A percentile compares a stretch with the other conserved stretches of the same genome.
Evolutionary conservation across 2,113 vertebrate species (phyloP).

Genomic region (Oxygymnocypris stewartii): DNA sequence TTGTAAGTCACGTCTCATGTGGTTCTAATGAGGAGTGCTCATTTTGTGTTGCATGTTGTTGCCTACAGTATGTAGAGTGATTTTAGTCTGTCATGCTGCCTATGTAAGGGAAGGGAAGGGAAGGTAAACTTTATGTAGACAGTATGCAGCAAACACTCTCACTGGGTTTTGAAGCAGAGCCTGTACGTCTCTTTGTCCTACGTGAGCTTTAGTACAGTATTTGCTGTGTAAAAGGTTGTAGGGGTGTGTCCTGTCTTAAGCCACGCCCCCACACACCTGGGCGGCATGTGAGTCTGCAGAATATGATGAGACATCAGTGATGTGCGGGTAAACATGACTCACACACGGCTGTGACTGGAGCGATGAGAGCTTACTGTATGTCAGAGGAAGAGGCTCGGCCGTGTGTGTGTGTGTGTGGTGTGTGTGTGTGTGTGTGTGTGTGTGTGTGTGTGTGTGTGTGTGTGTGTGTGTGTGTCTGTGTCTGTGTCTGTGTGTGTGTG

Average conservation of each 20-base stretch:
- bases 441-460: too few species aligned
- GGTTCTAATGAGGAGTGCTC: too few species aligned
- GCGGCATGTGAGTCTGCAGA: not conserved
- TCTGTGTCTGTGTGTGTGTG: too few species aligned
- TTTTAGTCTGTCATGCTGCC: not conserved
- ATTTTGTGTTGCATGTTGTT: not conserved
- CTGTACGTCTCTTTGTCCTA: not conserved
- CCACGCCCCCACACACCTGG: conserved; percentile 6
- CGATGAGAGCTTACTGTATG: not conserved
- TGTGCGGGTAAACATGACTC: not conserved
- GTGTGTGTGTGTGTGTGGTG: too few species aligned
- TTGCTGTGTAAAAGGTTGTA: not conserved
- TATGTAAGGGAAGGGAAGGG: too few species aligned
- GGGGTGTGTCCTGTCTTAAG: not conserved
- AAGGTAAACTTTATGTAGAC: not conserved
- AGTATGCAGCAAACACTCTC: not conserved
- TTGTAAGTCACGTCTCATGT: not conserved
- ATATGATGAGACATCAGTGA: conserved; percentile 11
- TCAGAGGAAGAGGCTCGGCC: not conserved
- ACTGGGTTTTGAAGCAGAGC: not conserved
- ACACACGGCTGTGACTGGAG: not conserved
- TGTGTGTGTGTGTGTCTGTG: too few species aligned
- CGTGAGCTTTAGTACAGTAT: not conserved
- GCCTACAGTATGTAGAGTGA: not conserved
- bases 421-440: too few species aligned